A percentile compares a stretch with the other conserved stretches of the same genome.
phyloP scores from a whole-genome alignment of 2,888 invertebrate species.

The Nymphalis urticae region DNA sequence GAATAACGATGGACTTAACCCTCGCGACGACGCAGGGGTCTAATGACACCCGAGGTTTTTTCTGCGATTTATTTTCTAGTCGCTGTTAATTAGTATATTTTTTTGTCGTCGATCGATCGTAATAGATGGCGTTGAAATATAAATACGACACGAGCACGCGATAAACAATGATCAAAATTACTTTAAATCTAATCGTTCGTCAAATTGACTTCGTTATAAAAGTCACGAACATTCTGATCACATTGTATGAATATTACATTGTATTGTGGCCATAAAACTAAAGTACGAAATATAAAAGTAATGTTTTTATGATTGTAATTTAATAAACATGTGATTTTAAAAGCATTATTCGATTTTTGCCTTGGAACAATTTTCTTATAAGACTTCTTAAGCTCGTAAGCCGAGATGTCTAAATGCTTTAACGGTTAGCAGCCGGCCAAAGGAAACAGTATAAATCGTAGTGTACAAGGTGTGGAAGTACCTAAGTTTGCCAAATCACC shows the following conservation, averaged over 20 bases:
- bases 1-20: slow-evolving; percentile 20
- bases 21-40: slow-evolving; percentile 61
- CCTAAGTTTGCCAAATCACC: slow-evolving; percentile 63
- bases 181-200: slow-evolving; percentile 17
- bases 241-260: slow-evolving; percentile 11
- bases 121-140: slow-evolving; percentile 28
- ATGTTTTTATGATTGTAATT: not conserved
- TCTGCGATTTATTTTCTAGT: slow-evolving; percentile 56
- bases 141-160: slow-evolving; percentile 32
- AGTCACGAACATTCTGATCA: slow-evolving; percentile 34
- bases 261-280: not conserved
- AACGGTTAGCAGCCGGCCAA: slow-evolving; percentile 44
- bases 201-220: slow-evolving; percentile 31
- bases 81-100: slow-evolving; percentile 68
- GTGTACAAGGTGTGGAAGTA: slow-evolving; percentile 57
- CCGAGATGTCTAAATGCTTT: slow-evolving; percentile 10
- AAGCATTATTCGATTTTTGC: not conserved
- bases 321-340: not conserved
- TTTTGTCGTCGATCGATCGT: slow-evolving; percentile 45
- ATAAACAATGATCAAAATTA: slow-evolving; percentile 28
- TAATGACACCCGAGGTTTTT: slow-evolving; percentile 66
- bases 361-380: not conserved
- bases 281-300: not conserved
- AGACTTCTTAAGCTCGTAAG: not conserved
- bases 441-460: slow-evolving; percentile 56